Percentiles rank a stretch among this genome's conserved stretches.
Conservation (phyloP, 2,113 vertebrate genomes). For the Vicugna pacos region DNA sequence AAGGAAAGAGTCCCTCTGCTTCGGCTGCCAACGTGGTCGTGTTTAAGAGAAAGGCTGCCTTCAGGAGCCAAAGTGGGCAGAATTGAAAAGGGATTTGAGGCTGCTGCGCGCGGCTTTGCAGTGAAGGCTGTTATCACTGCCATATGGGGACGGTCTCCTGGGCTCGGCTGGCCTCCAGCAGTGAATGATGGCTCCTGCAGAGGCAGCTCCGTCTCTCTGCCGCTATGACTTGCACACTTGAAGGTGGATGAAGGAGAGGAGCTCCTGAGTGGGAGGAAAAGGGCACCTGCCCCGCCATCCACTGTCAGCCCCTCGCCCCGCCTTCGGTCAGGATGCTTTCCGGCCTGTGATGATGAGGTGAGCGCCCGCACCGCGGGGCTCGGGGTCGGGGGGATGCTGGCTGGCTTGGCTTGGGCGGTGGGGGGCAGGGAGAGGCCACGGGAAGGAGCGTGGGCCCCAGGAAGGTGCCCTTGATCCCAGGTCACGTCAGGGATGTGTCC, state of each 20-base stretch:
- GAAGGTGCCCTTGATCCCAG: not conserved
- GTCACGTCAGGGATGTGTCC: no score
- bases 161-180: not conserved
- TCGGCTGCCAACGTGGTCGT: not conserved
- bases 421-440: not conserved
- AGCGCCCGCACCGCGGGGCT: not conserved
- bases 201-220: constrained; percentile 77
- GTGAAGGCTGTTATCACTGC: constrained; percentile 45
- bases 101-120: constrained; percentile 52
- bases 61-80: constrained; percentile 45
- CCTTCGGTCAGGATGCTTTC: constrained; percentile 75
- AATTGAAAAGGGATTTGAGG: constrained; percentile 54
- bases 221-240: constrained; percentile 21
- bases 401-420: not conserved
- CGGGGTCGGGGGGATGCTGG: not conserved
- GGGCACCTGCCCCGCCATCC: constrained; percentile 55
- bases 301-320: constrained; percentile 68
- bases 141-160: constrained; percentile 35
- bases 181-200: constrained; percentile 70
- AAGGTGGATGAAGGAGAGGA: constrained; percentile 76
- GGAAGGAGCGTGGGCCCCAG: not conserved
- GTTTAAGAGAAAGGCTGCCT: constrained; percentile 52
- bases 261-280: constrained; percentile 70
- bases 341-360: constrained; percentile 60
- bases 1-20: constrained; percentile 43